Base-by-base conservation (phyloP, 2,113 vertebrate species). In the Cacatua alba region DNA sequence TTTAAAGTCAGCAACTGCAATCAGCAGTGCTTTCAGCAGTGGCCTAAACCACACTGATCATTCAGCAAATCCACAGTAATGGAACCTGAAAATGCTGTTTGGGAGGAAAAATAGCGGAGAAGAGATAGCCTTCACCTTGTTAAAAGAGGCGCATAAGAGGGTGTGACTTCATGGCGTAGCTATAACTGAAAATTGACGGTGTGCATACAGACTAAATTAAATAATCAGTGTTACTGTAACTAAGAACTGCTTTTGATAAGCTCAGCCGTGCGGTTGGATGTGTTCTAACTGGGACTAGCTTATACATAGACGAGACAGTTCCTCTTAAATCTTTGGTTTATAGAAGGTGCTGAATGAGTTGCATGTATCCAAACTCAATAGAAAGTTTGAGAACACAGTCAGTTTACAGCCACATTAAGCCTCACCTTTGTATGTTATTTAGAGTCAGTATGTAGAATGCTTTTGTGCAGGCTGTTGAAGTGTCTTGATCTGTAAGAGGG, bases 1-100 rank as follows among this genome's bases (percentile, higher is more conserved):
- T 39, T n/a, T 17, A 7, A 82, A 72, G 35, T 57, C 37, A 74
- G 33, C 68, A 69, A 0, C 24, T 91, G 90, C 25, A 33, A 11
- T 1, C 52, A 31, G 0, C 15, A 1, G 21, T 28, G 44, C 86
- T 59, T 35, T 31, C 26, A 37, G 1, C n/a, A 31, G n/a, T 11
- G 37, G 31, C 53, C 68, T 79, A 11, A 43, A 24, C 53, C 37
- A 10, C 64, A 6, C 43, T 37, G 52, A 33, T 26, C 65, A 65
- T 57, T 16, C 11, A 51, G 41, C 41, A 82, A 49, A 49, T 67
- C 69, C 84, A 49, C 26, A 31, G 33, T 26, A 55, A 17, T 10
- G 25, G 64, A 78, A 81, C 51, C 57, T 81, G 17, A 43, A 65
- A 31, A 9, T 81, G 41, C 64, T 48, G 31, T 51, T 48, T 25